A percentile compares a stretch with the other conserved stretches of the same genome.
Evolutionary conservation across 1,140 invertebrate genomes (phyloP).

Genomic region (Rhopalosiphum padi): DNA sequence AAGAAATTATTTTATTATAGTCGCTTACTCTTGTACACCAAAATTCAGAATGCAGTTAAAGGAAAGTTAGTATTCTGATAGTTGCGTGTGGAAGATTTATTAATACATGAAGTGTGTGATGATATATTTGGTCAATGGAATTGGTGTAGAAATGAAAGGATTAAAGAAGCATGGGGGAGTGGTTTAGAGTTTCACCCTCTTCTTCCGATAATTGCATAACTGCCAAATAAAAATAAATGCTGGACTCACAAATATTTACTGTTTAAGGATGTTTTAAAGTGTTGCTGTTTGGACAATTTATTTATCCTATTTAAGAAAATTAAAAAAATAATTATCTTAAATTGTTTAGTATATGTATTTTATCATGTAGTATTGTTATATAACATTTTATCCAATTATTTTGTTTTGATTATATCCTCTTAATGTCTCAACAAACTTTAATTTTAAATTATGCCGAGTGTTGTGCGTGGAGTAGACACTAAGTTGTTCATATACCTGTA

Average conservation of each 20-base stretch:
- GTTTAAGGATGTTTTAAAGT: neutral
- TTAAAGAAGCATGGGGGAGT: too few species aligned
- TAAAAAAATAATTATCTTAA: neutral
- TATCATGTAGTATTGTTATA: neutral
- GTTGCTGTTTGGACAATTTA: neutral
- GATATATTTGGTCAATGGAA: neutral
- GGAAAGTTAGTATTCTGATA: neutral
- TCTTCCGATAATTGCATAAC: neutral
- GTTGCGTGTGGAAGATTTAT: neutral
- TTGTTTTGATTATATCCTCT: neutral
- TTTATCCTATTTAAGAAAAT: neutral
- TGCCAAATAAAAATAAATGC: neutral
- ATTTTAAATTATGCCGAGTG: neutral
- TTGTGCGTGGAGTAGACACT: neutral
- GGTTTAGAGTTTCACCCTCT: neutral
- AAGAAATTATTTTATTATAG: neutral
- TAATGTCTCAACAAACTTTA: neutral
- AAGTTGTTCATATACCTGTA: neutral
- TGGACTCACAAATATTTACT: neutral
- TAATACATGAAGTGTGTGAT: neutral
- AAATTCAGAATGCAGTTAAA: neutral
- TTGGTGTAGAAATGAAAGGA: neutral
- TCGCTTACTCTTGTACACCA: neutral
- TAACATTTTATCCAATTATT: constrained; percentile 1
- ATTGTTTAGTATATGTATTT: neutral